Conservation (phyloP, 2,797 vertebrate genomes). For the Xiphophorus birchmanni region DNA sequence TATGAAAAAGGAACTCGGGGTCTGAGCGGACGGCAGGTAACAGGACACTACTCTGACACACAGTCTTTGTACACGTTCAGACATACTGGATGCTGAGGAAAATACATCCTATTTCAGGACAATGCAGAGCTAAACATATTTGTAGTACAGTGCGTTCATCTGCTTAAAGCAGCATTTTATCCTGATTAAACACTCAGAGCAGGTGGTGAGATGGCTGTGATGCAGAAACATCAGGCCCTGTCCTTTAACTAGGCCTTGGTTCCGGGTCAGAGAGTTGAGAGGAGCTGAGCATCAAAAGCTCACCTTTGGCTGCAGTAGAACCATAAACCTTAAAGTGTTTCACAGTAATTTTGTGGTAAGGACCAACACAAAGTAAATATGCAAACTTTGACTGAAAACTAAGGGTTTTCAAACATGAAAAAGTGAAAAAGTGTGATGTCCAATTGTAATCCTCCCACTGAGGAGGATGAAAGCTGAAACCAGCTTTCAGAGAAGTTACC, state of each 20-base stretch:
- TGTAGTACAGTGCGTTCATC: conserved; percentile 11
- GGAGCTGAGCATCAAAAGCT: background rate
- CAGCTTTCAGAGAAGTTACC: no score
- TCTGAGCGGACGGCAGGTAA: conserved; percentile 39
- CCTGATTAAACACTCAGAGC: background rate
- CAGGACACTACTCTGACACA: conserved; percentile 49
- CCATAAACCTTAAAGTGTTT: no score
- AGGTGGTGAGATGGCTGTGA: background rate
- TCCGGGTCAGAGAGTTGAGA: conserved; percentile 11
- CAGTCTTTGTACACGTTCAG: background rate
- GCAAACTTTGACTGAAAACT: background rate
- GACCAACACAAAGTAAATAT: background rate
- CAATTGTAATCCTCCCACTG: background rate
- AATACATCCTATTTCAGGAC: conserved; percentile 50
- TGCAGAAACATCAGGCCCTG: conserved; percentile 12
- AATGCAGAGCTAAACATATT: conserved; percentile 43
- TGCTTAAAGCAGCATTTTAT: conserved; percentile 21
- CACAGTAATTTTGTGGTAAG: no score
- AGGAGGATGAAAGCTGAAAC: no score
- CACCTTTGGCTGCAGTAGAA: background rate
- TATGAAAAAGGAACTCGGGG: background rate
- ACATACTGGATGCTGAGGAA: conserved; percentile 43
- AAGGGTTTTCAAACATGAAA: background rate
- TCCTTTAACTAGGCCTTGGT: conserved; percentile 11
- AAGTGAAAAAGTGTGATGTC: background rate